phyloP scores from a whole-genome alignment of 2,888 invertebrate species.

The Harpagoxenus sublaevis region DNA sequence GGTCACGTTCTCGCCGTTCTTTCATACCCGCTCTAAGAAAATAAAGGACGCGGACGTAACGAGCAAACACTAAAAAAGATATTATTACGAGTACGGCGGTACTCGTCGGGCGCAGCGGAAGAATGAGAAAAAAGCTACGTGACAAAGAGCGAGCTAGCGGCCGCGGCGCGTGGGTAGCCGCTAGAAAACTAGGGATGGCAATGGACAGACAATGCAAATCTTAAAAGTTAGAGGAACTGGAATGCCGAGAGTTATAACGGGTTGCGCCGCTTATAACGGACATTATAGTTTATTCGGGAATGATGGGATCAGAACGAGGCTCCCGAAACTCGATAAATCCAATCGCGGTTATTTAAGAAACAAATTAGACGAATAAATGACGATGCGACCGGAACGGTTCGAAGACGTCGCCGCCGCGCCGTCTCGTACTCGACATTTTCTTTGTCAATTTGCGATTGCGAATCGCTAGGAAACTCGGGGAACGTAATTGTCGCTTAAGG shows the following conservation, averaged over 20 bases:
- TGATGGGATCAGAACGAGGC: constrained; percentile 3
- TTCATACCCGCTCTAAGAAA: constrained; percentile 35
- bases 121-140: constrained; percentile 29
- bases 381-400: constrained; percentile 32
- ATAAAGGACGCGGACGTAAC: constrained; percentile 55
- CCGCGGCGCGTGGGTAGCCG: neutral
- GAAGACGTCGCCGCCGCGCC: neutral
- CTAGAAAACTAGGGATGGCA: constrained; percentile 47
- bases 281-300: constrained; percentile 69
- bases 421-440: constrained; percentile 34
- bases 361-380: constrained; percentile 57
- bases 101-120: constrained; percentile 13
- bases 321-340: constrained; percentile 62
- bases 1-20: constrained; percentile 45
- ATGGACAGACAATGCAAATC: constrained; percentile 60
- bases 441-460: constrained; percentile 56
- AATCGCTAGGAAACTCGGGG: constrained; percentile 38
- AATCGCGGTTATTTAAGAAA: constrained; percentile 64
- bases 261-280: constrained; percentile 70
- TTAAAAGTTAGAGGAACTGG: constrained; percentile 42
- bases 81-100: constrained; percentile 52
- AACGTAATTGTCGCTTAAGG: constrained; percentile 50
- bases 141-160: constrained; percentile 16
- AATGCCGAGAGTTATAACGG: constrained; percentile 47
- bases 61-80: constrained; percentile 72